phyloP scores from a whole-genome alignment of 2,888 invertebrate species.

The Ischnura elegans region DNA sequence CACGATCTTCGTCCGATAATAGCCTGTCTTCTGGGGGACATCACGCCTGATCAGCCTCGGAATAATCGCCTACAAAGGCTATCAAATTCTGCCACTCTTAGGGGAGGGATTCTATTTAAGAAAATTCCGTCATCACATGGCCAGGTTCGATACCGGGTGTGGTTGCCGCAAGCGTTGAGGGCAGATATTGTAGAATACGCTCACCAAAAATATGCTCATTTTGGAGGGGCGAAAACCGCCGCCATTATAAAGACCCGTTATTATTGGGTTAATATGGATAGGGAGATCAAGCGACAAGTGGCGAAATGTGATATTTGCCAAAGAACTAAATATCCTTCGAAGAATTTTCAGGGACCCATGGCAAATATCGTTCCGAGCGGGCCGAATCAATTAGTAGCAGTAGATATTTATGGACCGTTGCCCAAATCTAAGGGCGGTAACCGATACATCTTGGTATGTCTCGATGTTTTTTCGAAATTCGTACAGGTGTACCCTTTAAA shows the following conservation, averaged over 20 bases:
- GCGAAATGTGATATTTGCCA: background rate
- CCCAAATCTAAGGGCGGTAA: too few species aligned
- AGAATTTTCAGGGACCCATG: background rate
- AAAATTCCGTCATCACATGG: background rate
- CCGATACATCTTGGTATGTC: too few species aligned
- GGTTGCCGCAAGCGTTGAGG: background rate
- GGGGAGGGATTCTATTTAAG: background rate
- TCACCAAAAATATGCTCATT: background rate
- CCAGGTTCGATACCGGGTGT: background rate
- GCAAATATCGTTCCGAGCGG: background rate
- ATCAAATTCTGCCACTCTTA: background rate
- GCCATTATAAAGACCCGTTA: background rate
- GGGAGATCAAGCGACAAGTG: background rate
- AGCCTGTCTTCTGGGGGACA: background rate
- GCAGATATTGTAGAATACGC: background rate
- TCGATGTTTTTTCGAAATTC: too few species aligned
- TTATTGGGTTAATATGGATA: background rate
- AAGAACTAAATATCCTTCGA: background rate
- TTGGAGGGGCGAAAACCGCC: background rate
- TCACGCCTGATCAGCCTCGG: background rate
- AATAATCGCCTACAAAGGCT: background rate
- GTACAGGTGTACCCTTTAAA: too few species aligned
- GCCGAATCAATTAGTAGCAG: background rate
- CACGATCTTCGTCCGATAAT: background rate
- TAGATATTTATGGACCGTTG: too few species aligned